Evolutionary conservation across 2,888 invertebrate species (phyloP).

Genomic region (Melinaea menophilus): DNA sequence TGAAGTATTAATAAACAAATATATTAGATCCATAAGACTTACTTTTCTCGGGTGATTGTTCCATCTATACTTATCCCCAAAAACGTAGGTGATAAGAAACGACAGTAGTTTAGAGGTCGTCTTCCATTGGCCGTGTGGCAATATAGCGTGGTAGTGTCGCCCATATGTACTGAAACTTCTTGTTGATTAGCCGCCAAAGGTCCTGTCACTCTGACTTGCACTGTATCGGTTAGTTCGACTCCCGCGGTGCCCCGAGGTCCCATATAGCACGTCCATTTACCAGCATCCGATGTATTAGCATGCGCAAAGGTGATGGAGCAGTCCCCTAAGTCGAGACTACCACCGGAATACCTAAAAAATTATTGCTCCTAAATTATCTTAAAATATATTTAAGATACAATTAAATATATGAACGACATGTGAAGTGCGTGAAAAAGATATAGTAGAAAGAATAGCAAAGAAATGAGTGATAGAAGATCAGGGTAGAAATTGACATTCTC

Average conservation of each 20-base stretch:
- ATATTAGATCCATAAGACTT: constrained; percentile 35
- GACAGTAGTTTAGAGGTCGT: constrained; percentile 66
- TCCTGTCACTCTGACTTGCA: constrained; percentile 65
- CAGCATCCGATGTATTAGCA: constrained; percentile 50
- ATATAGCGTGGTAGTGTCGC: constrained; percentile 49
- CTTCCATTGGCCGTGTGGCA: constrained; percentile 65
- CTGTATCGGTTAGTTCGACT: constrained; percentile 52
- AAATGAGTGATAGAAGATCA: too few relatives aligned
- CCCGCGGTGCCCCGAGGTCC: constrained; percentile 54
- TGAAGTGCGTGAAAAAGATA: too few relatives aligned
- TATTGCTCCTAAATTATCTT: neutral
- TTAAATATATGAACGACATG: too few relatives aligned
- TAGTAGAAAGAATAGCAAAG: too few relatives aligned
- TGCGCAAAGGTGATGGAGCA: constrained; percentile 65
- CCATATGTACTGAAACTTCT: constrained; percentile 41
- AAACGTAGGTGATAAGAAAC: constrained; percentile 61
- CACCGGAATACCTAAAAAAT: constrained; percentile 59
- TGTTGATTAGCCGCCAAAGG: constrained; percentile 56
- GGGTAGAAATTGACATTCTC: too few relatives aligned
- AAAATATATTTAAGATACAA: neutral
- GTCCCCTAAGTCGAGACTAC: constrained; percentile 61
- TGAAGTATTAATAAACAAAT: neutral
- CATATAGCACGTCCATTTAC: constrained; percentile 73
- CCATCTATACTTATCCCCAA: constrained; percentile 65
- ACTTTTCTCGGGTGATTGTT: constrained; percentile 57